A percentile compares a stretch with the other conserved stretches of the same genome.
Evolutionary conservation across 2,797 vertebrate species (phyloP).

Genomic region (Harpagifer antarcticus): DNA sequence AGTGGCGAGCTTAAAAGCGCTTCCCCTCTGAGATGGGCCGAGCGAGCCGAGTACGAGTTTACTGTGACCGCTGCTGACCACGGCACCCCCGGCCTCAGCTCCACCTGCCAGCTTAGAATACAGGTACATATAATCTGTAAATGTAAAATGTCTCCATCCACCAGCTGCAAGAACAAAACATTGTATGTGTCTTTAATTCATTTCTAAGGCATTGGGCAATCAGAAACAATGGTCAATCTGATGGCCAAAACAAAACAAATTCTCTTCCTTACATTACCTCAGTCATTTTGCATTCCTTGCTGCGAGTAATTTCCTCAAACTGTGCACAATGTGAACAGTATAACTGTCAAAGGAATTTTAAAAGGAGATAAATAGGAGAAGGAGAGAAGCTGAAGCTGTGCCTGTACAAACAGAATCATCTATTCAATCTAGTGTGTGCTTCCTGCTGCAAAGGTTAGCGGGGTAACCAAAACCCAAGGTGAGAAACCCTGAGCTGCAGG

Average conservation of each 20-base stretch:
- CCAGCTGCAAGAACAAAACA: background rate
- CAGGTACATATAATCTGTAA: constrained; percentile 83
- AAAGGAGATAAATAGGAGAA: constrained; percentile 64
- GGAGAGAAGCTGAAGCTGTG: constrained; percentile 65
- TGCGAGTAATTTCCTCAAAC: constrained; percentile 60
- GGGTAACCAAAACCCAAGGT: constrained; percentile 72
- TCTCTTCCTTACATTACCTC: constrained; percentile 55
- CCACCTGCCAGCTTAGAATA: constrained; percentile 86
- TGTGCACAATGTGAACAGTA: constrained; percentile 53
- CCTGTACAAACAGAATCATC: constrained; percentile 75
- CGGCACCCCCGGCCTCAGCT: constrained; percentile 85
- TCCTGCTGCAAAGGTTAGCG: constrained; percentile 75
- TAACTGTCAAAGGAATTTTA: constrained; percentile 63
- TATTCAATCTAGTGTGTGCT: constrained; percentile 65
- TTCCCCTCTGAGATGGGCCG: constrained; percentile 83
- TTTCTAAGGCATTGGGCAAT: background rate
- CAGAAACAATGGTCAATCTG: constrained; percentile 27
- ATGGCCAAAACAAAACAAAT: constrained; percentile 23
- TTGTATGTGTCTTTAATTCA: constrained; percentile 14
- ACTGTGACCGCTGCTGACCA: constrained; percentile 89
- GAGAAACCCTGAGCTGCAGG: constrained; percentile 64
- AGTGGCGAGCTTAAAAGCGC: constrained; percentile 90
- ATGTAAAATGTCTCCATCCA: constrained; percentile 3
- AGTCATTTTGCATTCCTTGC: constrained; percentile 52
- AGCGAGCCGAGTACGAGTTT: constrained; percentile 90